A percentile compares a stretch with the other conserved stretches of the same genome.
phyloP scores from a whole-genome alignment of 2,888 invertebrate genomes.

The Formica aserva region DNA sequence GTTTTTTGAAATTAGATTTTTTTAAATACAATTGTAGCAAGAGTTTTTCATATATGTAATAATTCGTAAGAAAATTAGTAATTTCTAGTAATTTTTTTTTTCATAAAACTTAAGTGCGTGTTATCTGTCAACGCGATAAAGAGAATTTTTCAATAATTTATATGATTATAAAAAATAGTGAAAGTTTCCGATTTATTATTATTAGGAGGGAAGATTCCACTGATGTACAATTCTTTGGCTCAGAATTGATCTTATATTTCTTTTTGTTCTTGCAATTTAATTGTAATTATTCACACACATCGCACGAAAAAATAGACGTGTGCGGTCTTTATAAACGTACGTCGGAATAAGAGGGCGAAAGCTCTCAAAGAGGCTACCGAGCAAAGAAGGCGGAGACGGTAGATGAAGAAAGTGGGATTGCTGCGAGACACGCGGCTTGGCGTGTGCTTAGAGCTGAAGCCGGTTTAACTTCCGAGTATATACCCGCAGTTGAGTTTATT shows the following conservation, averaged over 20 bases:
- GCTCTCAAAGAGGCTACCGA: conserved; percentile 59
- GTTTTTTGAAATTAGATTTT: background rate
- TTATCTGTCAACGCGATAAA: background rate
- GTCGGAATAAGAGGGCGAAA: conserved; percentile 2
- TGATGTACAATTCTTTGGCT: background rate
- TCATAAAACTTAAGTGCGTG: background rate
- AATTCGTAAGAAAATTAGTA: background rate
- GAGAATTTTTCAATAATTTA: background rate
- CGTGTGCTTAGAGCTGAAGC: conserved; percentile 76
- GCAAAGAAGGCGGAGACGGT: conserved; percentile 52
- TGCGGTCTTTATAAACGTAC: background rate
- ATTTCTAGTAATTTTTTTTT: background rate
- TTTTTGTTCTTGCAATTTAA: background rate
- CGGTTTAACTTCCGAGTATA: conserved; percentile 80
- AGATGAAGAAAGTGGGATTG: conserved; percentile 79
- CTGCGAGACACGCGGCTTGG: conserved; percentile 83
- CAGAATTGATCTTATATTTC: background rate
- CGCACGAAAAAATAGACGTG: background rate
- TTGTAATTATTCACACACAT: background rate
- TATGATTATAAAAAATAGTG: background rate
- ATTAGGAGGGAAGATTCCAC: background rate
- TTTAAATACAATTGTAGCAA: background rate
- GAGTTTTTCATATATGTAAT: background rate
- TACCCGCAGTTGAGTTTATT: conserved; percentile 78
- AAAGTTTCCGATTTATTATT: background rate